phyloP scores from a whole-genome alignment of 2,888 invertebrate genomes.

The Corythucha ciliata region DNA sequence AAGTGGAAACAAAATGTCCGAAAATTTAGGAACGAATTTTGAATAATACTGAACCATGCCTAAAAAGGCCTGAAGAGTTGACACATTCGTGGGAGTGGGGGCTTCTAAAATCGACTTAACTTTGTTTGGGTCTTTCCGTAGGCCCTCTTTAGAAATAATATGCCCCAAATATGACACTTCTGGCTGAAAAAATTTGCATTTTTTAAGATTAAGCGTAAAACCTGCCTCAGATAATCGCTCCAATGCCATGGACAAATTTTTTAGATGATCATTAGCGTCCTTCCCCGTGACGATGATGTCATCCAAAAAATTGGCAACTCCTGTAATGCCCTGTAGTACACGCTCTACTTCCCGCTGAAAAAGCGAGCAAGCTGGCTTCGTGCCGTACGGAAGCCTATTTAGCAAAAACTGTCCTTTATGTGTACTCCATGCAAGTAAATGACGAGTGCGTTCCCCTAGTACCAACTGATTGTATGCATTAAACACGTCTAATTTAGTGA shows the following conservation, averaged over 20 bases:
- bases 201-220: background rate
- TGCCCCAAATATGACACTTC: slow-evolving; percentile 9
- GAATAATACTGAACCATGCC: slow-evolving; percentile 6
- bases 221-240: too few relatives aligned
- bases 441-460: slow-evolving; percentile 3
- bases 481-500: slow-evolving; percentile 17
- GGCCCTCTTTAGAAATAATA: slow-evolving; percentile 1
- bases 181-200: background rate
- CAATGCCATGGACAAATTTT: too few relatives aligned
- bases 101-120: slow-evolving; percentile 4
- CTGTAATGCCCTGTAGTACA: background rate
- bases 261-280: background rate
- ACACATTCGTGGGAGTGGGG: slow-evolving; percentile 10
- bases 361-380: background rate
- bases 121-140: background rate
- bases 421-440: background rate
- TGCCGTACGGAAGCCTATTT: slow-evolving; percentile 10
- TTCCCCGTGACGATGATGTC: background rate
- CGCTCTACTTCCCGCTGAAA: background rate
- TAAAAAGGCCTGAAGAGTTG: background rate
- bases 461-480: slow-evolving; percentile 18
- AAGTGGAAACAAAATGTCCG: background rate
- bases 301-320: background rate
- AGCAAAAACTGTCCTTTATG: slow-evolving; percentile 6
- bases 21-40: background rate